Evolutionary conservation across 2,797 vertebrate genomes (phyloP), one percentile per base, ranked within the genome.

Genomic region (Strix occidentalis): DNA sequence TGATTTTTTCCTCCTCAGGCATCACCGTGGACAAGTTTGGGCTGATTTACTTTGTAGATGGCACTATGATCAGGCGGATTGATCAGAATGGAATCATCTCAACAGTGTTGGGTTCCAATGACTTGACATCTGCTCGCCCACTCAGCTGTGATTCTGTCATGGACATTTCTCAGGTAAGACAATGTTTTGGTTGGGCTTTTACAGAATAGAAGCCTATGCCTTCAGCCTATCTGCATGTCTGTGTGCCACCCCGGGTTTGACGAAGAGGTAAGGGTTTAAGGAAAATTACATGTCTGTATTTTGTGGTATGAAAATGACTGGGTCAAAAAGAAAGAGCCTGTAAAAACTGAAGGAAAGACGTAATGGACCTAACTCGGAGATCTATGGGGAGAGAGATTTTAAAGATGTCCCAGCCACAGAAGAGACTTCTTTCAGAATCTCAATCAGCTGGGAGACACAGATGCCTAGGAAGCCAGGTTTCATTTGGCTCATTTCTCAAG

Each of bases 51-150:
- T 99, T 99, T 46, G 99, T 99, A 94, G 99, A 99, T 14, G 99
- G 99, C 71, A 99, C 99, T 86, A 99, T 99, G 99, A 99, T 99
- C 97, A 98, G 99, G 65, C 97, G 99, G 58, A 98, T 99, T 51
- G 99, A 99, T 97, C 99, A 99, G 97, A 99, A 99, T 5, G 99
- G 99, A 35, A 98, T 99, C 97, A 99, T 99, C 97, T 99, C 99
- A 46, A 99, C 99, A 24, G 97, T 99, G 65, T 96, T 99, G 91
- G 99, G 99, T 84, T 99, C 99, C 98, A 99, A 99, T 53, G 99
- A 99, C 97, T 98, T 99, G 95, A 99, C 99, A 13, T 99, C 99
- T 0, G 99, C 99, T 54, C 98, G 99, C 84, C 99, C 99, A 63
- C 98, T 99, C 91, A 99, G 99, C 98, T 99, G 99, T 35, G 99